Base-by-base conservation (phyloP, 2,113 vertebrate genomes). In the Propithecus coquereli region DNA sequence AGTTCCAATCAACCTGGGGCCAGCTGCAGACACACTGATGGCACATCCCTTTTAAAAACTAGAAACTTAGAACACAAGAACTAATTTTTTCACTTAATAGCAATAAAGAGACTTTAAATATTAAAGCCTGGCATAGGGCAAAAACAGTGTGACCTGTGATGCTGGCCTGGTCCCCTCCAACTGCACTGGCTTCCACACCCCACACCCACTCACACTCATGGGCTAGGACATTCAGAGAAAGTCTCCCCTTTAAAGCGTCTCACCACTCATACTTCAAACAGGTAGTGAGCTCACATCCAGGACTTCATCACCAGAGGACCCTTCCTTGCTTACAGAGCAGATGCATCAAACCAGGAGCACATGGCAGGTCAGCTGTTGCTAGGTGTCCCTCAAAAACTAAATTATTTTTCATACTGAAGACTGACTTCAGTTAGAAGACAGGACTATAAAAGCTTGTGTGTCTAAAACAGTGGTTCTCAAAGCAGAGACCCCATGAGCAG, bases 21-120 rank as follows among this genome's bases (percentile, higher is more conserved):
- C 7, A 30, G 20, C 9, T 7, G n/a, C n/a, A 68, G 66, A 2
- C 1, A 43, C 27, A 8, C 0, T 0, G 13, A 4, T 0, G 34
- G 5, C 0, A 1, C 22, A n/a, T 20, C 65, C 25, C 34, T n/a
- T 66, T 37, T 12, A 45, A 45, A 50, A 73, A 16, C 11, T 11
- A n/a, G 4, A 25, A 9, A n/a, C 43, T 30, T 54, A 13, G 80
- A 74, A 43, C 23, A n/a, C 0, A 76, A 80, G 17, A 47, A 68
- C 71, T 1, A 30, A 3, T 47, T 14, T 13, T 74, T 79, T 37
- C 14, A 50, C n/a, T 54, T 47, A 12, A n/a, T 4, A 30, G 9
- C 23, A 82, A 80, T 25, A 25, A 57, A 8, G 32, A n/a, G 50
- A 27, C 34, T 47, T 17, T n/a, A 6, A 17, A 45, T 20, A 80